These are phyloP conservation scores for Hirtodrosophila confusa DNA, from an alignment of 2,888 invertebrate species.

Conservation along the genomic window DNA sequence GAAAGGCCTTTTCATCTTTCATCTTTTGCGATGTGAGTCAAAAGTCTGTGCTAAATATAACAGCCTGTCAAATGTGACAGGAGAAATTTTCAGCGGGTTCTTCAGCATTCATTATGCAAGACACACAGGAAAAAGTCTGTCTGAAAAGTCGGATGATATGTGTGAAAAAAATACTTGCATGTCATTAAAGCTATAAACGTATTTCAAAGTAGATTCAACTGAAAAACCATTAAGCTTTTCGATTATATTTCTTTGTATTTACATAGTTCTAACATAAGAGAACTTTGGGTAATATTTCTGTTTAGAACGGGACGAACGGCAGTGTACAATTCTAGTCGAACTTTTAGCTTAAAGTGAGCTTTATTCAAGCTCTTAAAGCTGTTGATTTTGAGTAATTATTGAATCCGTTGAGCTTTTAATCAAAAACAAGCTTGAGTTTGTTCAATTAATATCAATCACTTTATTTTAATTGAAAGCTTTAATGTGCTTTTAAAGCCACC, in stretches of 20 bases:
- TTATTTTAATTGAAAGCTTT: too few relatives aligned
- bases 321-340: too few relatives aligned
- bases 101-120: slow-evolving; percentile 27
- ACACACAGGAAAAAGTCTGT: slow-evolving; percentile 2
- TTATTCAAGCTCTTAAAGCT: too few relatives aligned
- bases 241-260: neutral
- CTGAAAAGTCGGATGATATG: neutral
- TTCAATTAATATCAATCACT: too few relatives aligned
- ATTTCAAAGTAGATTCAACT: neutral
- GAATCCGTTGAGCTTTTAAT: too few relatives aligned
- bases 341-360: too few relatives aligned
- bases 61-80: slow-evolving; percentile 48
- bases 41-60: slow-evolving; percentile 39
- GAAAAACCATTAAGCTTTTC: neutral
- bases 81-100: slow-evolving; percentile 12
- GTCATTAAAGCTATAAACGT: neutral
- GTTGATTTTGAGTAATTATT: too few relatives aligned
- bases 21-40: slow-evolving; percentile 3
- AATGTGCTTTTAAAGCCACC: too few relatives aligned
- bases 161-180: slow-evolving; percentile 12
- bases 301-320: too few relatives aligned
- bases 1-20: neutral
- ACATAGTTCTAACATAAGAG: too few relatives aligned
- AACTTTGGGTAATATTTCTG: too few relatives aligned
- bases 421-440: too few relatives aligned